These are phyloP conservation scores for Macrosiphum euphorbiae DNA, from an alignment of 2,888 invertebrate species.

Conservation along the genomic window DNA sequence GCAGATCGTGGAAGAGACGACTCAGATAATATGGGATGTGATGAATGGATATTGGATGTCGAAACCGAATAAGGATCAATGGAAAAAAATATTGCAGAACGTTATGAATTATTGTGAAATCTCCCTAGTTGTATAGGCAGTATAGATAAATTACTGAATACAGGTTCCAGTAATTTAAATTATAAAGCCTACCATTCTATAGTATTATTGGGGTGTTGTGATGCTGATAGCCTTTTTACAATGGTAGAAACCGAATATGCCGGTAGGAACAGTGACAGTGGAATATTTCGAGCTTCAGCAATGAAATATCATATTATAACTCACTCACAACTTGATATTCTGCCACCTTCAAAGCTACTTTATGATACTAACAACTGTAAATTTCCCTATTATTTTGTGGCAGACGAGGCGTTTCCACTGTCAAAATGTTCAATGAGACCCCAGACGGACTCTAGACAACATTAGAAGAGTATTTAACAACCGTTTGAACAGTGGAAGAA, in stretches of 20 bases:
- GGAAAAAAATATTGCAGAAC: slow-evolving; percentile 67
- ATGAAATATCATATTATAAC: slow-evolving; percentile 18
- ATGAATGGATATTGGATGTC: slow-evolving; percentile 66
- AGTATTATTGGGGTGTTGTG: slow-evolving; percentile 20
- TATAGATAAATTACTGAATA: slow-evolving; percentile 67
- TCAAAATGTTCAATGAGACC: slow-evolving; percentile 42
- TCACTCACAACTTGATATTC: not conserved
- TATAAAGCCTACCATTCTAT: slow-evolving; percentile 17
- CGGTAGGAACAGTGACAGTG: slow-evolving; percentile 69
- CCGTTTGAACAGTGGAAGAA: slow-evolving; percentile 29
- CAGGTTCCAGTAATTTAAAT: slow-evolving; percentile 67
- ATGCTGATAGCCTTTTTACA: slow-evolving; percentile 40
- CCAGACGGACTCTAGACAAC: not conserved
- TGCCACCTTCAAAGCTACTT: too few relatives aligned
- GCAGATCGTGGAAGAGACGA: slow-evolving; percentile 67
- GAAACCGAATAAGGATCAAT: slow-evolving; percentile 66
- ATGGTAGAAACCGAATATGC: slow-evolving; percentile 65
- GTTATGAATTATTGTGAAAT: slow-evolving; percentile 68
- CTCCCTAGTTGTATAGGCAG: slow-evolving; percentile 68
- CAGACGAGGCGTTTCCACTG: slow-evolving; percentile 27
- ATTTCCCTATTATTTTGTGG: slow-evolving; percentile 56
- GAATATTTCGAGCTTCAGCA: slow-evolving; percentile 48
- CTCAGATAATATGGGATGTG: slow-evolving; percentile 66
- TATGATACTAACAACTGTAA: not conserved
- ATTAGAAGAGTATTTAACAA: slow-evolving; percentile 58